phyloP scores from a whole-genome alignment of 2,888 invertebrate species.

The Gymnosoma rotundatum region DNA sequence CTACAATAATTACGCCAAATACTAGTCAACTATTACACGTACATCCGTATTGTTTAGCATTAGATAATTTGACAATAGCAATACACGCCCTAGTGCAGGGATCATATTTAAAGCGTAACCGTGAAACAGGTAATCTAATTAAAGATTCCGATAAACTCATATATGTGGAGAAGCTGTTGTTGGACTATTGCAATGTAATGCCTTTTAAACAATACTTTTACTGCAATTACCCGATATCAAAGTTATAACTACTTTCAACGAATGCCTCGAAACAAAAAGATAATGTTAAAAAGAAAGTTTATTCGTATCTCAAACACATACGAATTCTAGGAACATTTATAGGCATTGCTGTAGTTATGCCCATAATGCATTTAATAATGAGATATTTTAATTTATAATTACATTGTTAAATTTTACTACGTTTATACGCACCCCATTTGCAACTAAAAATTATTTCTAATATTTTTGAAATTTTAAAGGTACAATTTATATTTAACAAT shows the following conservation, averaged over 20 bases:
- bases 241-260: constrained; percentile 80
- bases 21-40: constrained; percentile 76
- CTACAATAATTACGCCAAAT: constrained; percentile 78
- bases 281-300: constrained; percentile 50
- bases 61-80: constrained; percentile 86
- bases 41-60: constrained; percentile 89
- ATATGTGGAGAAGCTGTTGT: constrained; percentile 75
- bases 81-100: constrained; percentile 83
- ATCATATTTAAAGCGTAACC: constrained; percentile 76
- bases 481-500: too few species aligned
- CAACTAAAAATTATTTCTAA: too few species aligned
- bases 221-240: constrained; percentile 73
- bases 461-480: too few species aligned
- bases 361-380: constrained; percentile 75
- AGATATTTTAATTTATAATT: constrained; percentile 70
- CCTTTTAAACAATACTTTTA: constrained; percentile 80
- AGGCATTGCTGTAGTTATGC: constrained; percentile 75
- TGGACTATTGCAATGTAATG: constrained; percentile 79
- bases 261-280: constrained; percentile 44
- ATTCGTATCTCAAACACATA: constrained; percentile 75
- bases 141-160: constrained; percentile 70
- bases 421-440: too few species aligned
- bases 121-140: constrained; percentile 75
- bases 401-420: constrained; percentile 30
- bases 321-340: constrained; percentile 77